phyloP scores from a whole-genome alignment of 2,113 vertebrate genomes.

The Platysteira castanea region DNA sequence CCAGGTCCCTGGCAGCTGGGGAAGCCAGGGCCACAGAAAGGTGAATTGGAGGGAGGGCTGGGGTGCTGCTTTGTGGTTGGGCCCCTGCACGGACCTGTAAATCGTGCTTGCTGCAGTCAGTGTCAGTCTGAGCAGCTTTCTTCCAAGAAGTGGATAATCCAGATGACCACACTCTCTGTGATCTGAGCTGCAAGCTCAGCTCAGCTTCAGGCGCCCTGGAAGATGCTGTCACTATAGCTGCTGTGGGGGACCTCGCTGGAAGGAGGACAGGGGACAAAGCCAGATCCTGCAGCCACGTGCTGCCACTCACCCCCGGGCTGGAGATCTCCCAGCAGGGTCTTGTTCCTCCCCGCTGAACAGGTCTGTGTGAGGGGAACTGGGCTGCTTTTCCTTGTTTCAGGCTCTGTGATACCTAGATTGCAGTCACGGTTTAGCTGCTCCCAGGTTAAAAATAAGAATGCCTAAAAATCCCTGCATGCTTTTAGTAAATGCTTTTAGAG shows the following conservation, averaged over 20 bases:
- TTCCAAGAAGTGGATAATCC: slow-evolving; percentile 19
- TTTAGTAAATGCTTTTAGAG: background rate
- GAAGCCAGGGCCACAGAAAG: background rate
- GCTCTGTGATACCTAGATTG: accelerated
- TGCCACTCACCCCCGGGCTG: background rate
- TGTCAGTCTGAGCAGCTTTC: slow-evolving; percentile 17
- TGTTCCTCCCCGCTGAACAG: background rate
- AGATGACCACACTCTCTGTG: background rate
- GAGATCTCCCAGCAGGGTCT: background rate
- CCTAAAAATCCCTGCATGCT: background rate
- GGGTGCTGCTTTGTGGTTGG: background rate
- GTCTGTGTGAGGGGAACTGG: background rate
- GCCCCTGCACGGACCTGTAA: background rate
- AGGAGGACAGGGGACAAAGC: background rate
- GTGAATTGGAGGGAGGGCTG: background rate
- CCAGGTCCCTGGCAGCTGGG: background rate
- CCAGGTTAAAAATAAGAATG: background rate
- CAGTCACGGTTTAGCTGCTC: background rate
- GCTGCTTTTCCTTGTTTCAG: background rate
- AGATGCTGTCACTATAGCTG: background rate
- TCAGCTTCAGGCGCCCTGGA: background rate
- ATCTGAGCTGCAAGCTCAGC: background rate
- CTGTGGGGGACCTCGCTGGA: background rate
- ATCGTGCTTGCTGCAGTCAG: background rate
- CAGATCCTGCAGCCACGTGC: background rate